phyloP scores from a whole-genome alignment of 2,113 vertebrate genomes.

The Pristiophorus japonicus region DNA sequence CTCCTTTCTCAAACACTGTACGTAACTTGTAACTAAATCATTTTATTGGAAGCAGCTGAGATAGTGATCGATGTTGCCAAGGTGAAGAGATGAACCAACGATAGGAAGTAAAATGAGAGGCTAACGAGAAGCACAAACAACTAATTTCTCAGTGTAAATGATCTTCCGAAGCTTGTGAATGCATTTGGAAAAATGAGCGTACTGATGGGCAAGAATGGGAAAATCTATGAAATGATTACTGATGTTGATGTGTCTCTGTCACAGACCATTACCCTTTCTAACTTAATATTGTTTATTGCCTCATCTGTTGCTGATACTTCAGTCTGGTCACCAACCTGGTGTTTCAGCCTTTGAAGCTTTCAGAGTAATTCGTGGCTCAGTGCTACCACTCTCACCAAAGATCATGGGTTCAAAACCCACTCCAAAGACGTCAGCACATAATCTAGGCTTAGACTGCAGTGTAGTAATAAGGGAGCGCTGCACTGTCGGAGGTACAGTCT shows the following conservation, averaged over 20 bases:
- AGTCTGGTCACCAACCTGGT: background rate
- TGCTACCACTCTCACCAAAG: background rate
- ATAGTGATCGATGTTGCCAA: background rate
- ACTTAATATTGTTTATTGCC: background rate
- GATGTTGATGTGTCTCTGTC: background rate
- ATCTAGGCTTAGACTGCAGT: background rate
- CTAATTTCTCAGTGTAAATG: background rate
- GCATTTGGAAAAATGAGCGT: background rate
- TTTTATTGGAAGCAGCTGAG: background rate
- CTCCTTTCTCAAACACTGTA: background rate
- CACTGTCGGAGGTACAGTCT: background rate
- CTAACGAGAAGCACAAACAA: background rate
- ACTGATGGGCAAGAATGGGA: background rate
- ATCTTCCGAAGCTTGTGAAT: background rate
- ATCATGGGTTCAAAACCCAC: background rate
- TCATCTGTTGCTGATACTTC: too few relatives aligned
- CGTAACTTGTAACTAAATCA: background rate
- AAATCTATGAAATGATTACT: slow-evolving; percentile 5
- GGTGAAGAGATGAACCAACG: background rate
- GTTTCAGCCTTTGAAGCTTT: background rate
- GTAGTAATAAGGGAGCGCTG: background rate
- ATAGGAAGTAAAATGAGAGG: background rate
- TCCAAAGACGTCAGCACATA: background rate
- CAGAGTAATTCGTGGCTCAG: background rate
- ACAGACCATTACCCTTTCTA: background rate